A percentile compares a stretch with the other conserved stretches of the same genome.
These are phyloP conservation scores for Amiota mariae DNA, from an alignment of 2,888 invertebrate genomes.

Conservation along the genomic window DNA sequence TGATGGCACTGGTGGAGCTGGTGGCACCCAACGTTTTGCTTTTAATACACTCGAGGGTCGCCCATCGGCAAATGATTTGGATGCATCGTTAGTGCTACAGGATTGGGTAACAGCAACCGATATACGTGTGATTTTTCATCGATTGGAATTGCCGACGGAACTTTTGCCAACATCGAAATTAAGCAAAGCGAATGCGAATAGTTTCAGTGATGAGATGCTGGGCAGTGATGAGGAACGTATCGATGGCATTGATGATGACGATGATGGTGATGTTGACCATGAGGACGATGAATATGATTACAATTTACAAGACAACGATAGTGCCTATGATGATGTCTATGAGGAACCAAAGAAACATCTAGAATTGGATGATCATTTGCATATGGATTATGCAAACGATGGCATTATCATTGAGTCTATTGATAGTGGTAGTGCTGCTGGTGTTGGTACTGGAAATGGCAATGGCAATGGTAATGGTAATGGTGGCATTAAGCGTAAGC, in stretches of 20 bases:
- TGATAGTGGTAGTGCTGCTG: background rate
- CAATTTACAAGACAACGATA: conserved; percentile 65
- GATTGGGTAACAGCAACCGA: conserved; percentile 99
- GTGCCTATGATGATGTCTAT: conserved; percentile 63
- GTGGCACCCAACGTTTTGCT: conserved; percentile 87
- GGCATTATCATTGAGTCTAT: conserved; percentile 34
- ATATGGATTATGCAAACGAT: conserved; percentile 66
- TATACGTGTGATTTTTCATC: conserved; percentile 93
- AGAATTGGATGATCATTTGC: conserved; percentile 63
- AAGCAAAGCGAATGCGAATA: conserved; percentile 61
- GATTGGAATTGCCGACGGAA: conserved; percentile 83
- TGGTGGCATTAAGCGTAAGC: conserved; percentile 51
- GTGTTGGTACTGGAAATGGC: background rate
- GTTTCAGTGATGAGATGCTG: conserved; percentile 72
- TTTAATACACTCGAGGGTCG: conserved; percentile 98
- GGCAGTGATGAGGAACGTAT: conserved; percentile 57
- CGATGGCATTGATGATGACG: conserved; percentile 50
- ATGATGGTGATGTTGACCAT: conserved; percentile 57
- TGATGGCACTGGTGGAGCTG: conserved; percentile 73
- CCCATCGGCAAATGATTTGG: conserved; percentile 95
- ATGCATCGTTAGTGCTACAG: conserved; percentile 96
- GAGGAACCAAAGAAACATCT: conserved; percentile 68
- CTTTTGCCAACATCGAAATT: conserved; percentile 56
- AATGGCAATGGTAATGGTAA: background rate
- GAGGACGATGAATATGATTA: conserved; percentile 63